Conservation (phyloP, 23 tunicate genomes). For the Styela plicata region DNA sequence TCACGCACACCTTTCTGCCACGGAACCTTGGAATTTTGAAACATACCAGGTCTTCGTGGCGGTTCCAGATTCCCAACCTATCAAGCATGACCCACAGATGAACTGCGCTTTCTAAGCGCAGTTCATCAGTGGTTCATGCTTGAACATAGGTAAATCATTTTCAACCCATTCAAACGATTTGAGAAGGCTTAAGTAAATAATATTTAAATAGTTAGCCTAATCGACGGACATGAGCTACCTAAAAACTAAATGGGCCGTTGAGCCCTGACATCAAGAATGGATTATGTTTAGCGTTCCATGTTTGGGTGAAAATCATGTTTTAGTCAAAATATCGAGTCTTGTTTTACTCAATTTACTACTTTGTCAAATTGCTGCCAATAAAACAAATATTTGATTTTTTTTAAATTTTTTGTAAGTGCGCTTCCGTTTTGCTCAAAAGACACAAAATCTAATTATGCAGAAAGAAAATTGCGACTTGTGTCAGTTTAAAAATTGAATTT, state of each 20-base stretch:
- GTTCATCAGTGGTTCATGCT: too few relatives aligned
- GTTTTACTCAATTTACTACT: background rate
- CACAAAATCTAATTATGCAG: too few relatives aligned
- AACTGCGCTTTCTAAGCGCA: too few relatives aligned
- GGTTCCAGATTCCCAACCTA: too few relatives aligned
- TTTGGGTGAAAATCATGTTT: background rate
- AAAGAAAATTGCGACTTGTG: too few relatives aligned
- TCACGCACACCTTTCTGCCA: background rate
- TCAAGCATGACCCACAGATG: too few relatives aligned
- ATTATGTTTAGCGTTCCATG: background rate
- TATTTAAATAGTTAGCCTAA: background rate
- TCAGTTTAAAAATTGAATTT: too few relatives aligned
- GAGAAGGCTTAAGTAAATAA: background rate
- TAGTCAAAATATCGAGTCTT: background rate
- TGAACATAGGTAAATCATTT: background rate
- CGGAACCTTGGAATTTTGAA: background rate
- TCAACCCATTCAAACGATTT: too few relatives aligned
- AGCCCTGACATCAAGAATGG: background rate
- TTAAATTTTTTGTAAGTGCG: too few relatives aligned
- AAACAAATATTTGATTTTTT: too few relatives aligned
- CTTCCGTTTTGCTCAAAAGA: too few relatives aligned
- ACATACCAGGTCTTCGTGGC: background rate
- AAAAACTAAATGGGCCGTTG: background rate
- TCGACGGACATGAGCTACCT: background rate
- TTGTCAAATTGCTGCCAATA: background rate